Conservation (phyloP, 2,888 invertebrate species). For the Digitonthophagus gazella region DNA sequence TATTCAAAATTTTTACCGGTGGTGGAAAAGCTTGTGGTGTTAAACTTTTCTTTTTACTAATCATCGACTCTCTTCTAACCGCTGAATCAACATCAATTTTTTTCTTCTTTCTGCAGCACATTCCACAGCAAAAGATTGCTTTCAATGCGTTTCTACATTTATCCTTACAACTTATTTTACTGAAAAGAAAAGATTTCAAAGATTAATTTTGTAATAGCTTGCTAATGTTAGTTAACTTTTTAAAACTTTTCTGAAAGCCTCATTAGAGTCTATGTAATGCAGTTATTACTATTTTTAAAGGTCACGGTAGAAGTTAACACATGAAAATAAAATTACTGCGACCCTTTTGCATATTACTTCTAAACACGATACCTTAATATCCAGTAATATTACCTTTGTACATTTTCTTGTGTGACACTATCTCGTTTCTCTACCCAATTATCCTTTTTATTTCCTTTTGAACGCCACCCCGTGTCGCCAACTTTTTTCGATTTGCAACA, state of each 20-base stretch:
- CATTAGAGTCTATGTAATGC: no score
- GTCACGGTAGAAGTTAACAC: no score
- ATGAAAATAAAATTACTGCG: no score
- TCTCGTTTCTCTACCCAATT: constrained; percentile 57
- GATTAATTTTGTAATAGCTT: background rate
- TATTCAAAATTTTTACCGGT: constrained; percentile 52
- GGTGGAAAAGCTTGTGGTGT: constrained; percentile 59
- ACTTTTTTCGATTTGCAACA: constrained; percentile 52
- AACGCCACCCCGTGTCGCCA: constrained; percentile 52
- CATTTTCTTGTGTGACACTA: constrained; percentile 47
- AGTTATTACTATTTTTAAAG: no score
- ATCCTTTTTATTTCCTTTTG: constrained; percentile 45
- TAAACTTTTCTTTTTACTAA: constrained; percentile 65
- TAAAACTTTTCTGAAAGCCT: no score
- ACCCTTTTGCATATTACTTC: background rate
- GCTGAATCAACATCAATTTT: constrained; percentile 48
- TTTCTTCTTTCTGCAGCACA: constrained; percentile 36
- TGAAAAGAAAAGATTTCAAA: constrained; percentile 17
- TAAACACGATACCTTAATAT: background rate
- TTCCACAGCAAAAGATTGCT: constrained; percentile 41
- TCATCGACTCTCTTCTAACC: constrained; percentile 63
- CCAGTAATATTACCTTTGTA: background rate
- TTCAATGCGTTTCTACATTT: constrained; percentile 39
- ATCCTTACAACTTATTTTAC: constrained; percentile 24
- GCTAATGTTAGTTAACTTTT: no score